Conservation (phyloP, 2,797 vertebrate species). For the Delichon dasypus region DNA sequence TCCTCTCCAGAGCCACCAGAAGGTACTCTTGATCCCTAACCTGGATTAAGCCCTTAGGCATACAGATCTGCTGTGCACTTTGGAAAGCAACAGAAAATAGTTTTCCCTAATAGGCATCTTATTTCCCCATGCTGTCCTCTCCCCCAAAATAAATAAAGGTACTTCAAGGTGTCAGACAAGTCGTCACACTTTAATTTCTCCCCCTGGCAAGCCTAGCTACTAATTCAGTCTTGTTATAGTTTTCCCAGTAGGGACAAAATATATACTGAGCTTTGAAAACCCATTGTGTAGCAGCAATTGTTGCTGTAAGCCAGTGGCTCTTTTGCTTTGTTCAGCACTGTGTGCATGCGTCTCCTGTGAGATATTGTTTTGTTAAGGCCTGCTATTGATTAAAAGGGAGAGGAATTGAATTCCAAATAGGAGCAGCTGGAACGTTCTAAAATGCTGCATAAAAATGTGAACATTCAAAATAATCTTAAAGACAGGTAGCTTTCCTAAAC, state of each 20-base stretch:
- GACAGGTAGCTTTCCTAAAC: background rate
- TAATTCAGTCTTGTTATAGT: conserved; percentile 64
- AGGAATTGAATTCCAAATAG: conserved; percentile 53
- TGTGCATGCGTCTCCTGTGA: conserved; percentile 58
- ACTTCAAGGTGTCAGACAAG: conserved; percentile 50
- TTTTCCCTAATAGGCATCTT: background rate
- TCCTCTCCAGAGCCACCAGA: background rate
- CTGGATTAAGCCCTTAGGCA: background rate
- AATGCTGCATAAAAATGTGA: conserved; percentile 30
- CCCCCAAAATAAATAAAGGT: conserved; percentile 35
- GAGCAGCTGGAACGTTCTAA: background rate
- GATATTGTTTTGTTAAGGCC: conserved; percentile 65
- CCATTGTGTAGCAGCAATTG: conserved; percentile 55
- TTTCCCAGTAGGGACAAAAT: conserved; percentile 62
- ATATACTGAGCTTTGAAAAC: conserved; percentile 67
- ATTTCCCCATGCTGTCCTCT: background rate
- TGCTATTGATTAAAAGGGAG: conserved; percentile 64
- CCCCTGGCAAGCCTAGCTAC: conserved; percentile 43
- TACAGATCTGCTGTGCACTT: background rate
- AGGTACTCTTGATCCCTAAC: background rate
- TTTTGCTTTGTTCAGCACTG: conserved; percentile 64
- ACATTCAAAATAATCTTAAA: conserved; percentile 3
- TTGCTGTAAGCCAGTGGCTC: conserved; percentile 58
- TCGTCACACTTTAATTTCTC: conserved; percentile 33
- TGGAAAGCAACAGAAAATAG: background rate